These are phyloP conservation scores for Drosophila koepferae DNA, from an alignment of 2,888 invertebrate genomes.

Conservation along the genomic window DNA sequence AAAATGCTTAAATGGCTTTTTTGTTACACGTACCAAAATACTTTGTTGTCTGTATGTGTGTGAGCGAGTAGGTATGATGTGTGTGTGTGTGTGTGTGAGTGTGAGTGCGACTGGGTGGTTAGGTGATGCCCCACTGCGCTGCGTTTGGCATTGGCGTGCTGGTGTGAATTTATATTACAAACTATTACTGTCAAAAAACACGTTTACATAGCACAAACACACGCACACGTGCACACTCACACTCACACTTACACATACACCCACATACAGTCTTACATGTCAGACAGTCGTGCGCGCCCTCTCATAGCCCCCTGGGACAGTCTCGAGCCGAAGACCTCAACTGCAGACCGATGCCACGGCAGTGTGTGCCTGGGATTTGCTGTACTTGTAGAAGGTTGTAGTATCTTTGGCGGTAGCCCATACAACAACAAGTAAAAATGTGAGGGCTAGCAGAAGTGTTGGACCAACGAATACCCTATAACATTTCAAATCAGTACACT, in stretches of 20 bases:
- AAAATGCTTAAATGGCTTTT: constrained; percentile 81
- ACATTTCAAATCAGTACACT: too few species aligned
- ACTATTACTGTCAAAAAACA: constrained; percentile 82
- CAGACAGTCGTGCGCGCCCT: constrained; percentile 56
- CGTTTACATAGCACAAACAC: constrained; percentile 79
- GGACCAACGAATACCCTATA: constrained; percentile 26
- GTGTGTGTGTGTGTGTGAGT: constrained; percentile 1
- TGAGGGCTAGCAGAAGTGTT: not conserved
- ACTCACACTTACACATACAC: constrained; percentile 28
- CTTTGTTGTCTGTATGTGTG: constrained; percentile 71
- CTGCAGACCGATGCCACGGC: constrained; percentile 24
- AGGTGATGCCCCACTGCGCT: constrained; percentile 49
- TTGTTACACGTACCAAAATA: constrained; percentile 81
- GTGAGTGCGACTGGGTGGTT: constrained; percentile 1
- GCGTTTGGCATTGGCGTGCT: constrained; percentile 67
- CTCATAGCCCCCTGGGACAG: constrained; percentile 56
- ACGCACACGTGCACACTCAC: constrained; percentile 32
- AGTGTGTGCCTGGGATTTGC: constrained; percentile 45
- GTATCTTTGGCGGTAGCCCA: constrained; percentile 52
- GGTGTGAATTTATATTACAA: constrained; percentile 81
- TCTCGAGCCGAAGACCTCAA: constrained; percentile 27
- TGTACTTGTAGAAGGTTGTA: constrained; percentile 59
- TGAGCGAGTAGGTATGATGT: constrained; percentile 3
- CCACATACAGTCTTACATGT: constrained; percentile 26
- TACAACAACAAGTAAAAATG: constrained; percentile 46